Conservation (phyloP, 2,113 vertebrate species). For the Xenotilapia leptura region DNA sequence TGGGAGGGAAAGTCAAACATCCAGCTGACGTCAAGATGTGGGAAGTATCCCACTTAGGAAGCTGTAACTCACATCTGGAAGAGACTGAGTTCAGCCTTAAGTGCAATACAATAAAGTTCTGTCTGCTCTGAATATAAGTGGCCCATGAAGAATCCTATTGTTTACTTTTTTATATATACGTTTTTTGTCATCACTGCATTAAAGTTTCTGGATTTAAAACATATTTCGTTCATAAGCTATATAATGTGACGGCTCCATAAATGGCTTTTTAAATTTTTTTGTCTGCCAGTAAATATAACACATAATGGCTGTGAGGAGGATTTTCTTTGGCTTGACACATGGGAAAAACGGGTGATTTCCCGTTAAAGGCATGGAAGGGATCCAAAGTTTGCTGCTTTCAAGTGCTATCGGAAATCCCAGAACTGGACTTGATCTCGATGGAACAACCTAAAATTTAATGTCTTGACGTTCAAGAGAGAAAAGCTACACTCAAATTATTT, state of each 20-base stretch:
- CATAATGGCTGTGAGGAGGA: neutral
- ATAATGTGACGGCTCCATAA: neutral
- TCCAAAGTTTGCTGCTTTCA: neutral
- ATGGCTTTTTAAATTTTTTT: neutral
- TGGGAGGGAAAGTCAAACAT: slow-evolving; percentile 41
- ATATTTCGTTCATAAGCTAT: neutral
- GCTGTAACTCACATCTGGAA: neutral
- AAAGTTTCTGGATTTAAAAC: neutral
- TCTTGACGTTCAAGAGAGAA: neutral
- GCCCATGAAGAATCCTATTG: neutral
- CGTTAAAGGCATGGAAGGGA: accelerated
- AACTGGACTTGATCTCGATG: neutral
- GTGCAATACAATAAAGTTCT: neutral
- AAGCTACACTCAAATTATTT: neutral
- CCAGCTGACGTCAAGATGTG: slow-evolving; percentile 59
- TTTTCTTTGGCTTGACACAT: neutral
- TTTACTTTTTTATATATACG: neutral
- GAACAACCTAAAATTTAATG: neutral
- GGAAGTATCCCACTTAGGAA: slow-evolving; percentile 33
- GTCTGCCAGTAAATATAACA: neutral
- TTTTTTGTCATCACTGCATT: neutral
- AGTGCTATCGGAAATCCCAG: neutral
- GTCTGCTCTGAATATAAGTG: neutral
- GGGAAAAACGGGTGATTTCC: neutral
- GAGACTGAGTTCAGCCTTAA: neutral